Conservation (phyloP, 2,888 invertebrate species). For the Ectropis crepuscularia region DNA sequence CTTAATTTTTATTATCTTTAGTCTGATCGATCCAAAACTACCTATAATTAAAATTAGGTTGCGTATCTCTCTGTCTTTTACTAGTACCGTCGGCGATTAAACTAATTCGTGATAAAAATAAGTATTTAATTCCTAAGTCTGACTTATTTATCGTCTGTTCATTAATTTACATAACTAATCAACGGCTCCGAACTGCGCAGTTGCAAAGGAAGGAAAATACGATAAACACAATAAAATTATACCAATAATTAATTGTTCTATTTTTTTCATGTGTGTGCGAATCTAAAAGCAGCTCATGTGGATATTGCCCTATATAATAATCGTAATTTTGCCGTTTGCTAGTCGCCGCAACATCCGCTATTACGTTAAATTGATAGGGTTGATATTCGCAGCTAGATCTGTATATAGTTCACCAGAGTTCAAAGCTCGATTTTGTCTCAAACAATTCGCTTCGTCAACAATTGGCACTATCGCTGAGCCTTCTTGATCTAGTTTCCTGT, state of each 20-base stretch:
- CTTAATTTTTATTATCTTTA: slow-evolving; percentile 2
- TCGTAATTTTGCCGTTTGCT: not conserved
- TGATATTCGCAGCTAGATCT: not conserved
- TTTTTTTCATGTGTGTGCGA: slow-evolving; percentile 19
- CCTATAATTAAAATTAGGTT: no score
- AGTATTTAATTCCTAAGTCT: slow-evolving; percentile 44
- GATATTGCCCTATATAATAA: slow-evolving; percentile 18
- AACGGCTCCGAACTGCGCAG: slow-evolving; percentile 52
- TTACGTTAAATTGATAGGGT: slow-evolving; percentile 2
- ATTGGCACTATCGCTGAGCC: no score
- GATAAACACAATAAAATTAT: slow-evolving; percentile 48
- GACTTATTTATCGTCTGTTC: slow-evolving; percentile 50
- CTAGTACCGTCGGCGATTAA: slow-evolving; percentile 3
- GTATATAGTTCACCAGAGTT: slow-evolving; percentile 1
- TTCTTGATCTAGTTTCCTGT: no score
- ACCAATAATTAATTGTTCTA: slow-evolving; percentile 31
- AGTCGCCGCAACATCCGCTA: slow-evolving; percentile 11
- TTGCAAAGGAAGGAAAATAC: slow-evolving; percentile 50
- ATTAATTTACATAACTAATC: slow-evolving; percentile 58
- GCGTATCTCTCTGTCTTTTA: slow-evolving; percentile 15
- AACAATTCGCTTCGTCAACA: no score
- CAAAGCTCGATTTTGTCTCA: not conserved
- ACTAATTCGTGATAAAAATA: slow-evolving; percentile 22
- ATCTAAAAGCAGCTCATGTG: slow-evolving; percentile 17
- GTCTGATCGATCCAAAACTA: slow-evolving; percentile 10